Conservation (phyloP, 2,888 invertebrate genomes). For the Tinea semifulvella region DNA sequence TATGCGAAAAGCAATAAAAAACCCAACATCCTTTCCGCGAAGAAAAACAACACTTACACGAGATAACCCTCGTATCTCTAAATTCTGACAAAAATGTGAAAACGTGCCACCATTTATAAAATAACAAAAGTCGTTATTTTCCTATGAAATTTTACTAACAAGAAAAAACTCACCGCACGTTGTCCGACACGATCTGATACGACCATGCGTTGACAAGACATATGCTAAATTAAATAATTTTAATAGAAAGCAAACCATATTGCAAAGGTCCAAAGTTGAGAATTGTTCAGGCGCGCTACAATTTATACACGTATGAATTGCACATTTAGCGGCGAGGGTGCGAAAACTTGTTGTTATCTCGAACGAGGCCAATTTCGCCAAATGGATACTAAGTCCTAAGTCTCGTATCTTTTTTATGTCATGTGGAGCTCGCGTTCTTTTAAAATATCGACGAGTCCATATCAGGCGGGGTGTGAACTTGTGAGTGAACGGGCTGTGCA, state of each 20-base stretch:
- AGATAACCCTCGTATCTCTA: too few relatives aligned
- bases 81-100: too few relatives aligned
- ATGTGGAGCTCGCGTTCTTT: constrained; percentile 45
- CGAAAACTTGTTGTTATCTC: constrained; percentile 67
- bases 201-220: constrained; percentile 44
- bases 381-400: constrained; percentile 67
- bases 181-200: constrained; percentile 54
- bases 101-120: background rate
- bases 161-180: constrained; percentile 39
- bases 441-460: constrained; percentile 57
- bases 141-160: constrained; percentile 29
- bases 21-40: too few relatives aligned
- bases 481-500: constrained; percentile 37
- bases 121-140: constrained; percentile 8
- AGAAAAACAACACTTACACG: too few relatives aligned
- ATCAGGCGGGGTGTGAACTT: constrained; percentile 29
- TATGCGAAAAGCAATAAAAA: constrained; percentile 29
- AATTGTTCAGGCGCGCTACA: constrained; percentile 21
- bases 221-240: constrained; percentile 33
- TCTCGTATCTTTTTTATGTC: constrained; percentile 61
- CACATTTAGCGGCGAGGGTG: constrained; percentile 64
- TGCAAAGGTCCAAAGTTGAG: constrained; percentile 21
- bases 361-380: constrained; percentile 64
- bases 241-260: constrained; percentile 23
- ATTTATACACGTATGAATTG: constrained; percentile 62